Conservation (phyloP, 2,113 vertebrate species). For the Atrichornis clamosus region DNA sequence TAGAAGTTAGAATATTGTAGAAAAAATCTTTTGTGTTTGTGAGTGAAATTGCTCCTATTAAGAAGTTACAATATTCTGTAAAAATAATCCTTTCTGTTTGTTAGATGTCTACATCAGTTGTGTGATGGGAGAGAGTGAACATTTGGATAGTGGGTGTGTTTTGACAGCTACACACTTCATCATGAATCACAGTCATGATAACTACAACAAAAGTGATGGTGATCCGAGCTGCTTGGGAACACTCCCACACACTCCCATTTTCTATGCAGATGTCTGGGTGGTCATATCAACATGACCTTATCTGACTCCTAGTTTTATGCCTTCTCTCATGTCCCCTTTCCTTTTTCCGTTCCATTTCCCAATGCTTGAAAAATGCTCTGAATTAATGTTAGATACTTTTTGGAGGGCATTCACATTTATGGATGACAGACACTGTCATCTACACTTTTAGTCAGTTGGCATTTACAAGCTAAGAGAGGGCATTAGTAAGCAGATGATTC, state of each 20-base stretch:
- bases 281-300: not conserved
- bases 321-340: not conserved
- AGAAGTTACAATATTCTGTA: not conserved
- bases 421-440: not conserved
- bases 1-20: not conserved
- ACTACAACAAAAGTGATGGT: not conserved
- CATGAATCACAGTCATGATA: not conserved
- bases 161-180: not conserved
- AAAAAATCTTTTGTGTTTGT: not conserved
- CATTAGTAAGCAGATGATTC: not conserved
- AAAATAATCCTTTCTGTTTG: not conserved
- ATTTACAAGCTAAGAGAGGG: not conserved
- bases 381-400: not conserved
- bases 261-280: not conserved
- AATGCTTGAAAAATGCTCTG: not conserved
- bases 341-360: not conserved
- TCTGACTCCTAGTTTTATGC: not conserved
- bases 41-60: not conserved
- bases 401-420: not conserved
- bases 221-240: not conserved
- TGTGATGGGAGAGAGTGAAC: not conserved
- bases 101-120: not conserved
- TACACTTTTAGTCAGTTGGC: not conserved
- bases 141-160: slow-evolving; percentile 27
- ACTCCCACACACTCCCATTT: not conserved